Evolutionary conservation across 2,888 invertebrate species (phyloP).

Genomic region (Euproctis similis): DNA sequence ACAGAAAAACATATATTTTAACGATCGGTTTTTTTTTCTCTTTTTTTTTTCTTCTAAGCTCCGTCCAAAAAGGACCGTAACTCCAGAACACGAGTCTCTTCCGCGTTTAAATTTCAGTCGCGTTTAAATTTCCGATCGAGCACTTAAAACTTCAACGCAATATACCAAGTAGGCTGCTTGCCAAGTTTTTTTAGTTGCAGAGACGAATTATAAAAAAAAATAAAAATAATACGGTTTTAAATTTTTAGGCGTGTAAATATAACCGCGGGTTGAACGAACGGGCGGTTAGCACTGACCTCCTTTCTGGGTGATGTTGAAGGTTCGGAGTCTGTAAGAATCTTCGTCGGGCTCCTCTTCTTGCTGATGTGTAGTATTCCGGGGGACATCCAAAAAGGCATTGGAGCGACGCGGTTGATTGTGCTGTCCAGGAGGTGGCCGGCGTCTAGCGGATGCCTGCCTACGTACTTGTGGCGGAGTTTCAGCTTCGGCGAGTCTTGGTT

Average conservation of each 20-base stretch:
- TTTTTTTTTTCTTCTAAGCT: no score
- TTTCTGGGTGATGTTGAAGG: slow-evolving; percentile 94
- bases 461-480: slow-evolving; percentile 81
- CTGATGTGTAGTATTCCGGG: slow-evolving; percentile 52
- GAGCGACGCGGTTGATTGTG: slow-evolving; percentile 77
- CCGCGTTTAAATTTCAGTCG: slow-evolving; percentile 23
- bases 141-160: slow-evolving; percentile 31
- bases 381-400: slow-evolving; percentile 83
- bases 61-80: slow-evolving; percentile 10
- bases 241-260: slow-evolving; percentile 48
- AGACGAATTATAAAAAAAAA: slow-evolving; percentile 48
- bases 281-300: slow-evolving; percentile 79
- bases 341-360: slow-evolving; percentile 82
- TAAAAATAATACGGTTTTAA: no score
- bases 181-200: slow-evolving; percentile 51
- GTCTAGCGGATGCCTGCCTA: slow-evolving; percentile 77
- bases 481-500: slow-evolving; percentile 79
- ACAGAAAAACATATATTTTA: slow-evolving; percentile 36
- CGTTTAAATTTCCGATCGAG: slow-evolving; percentile 22
- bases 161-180: slow-evolving; percentile 39
- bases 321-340: slow-evolving; percentile 91
- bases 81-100: slow-evolving; percentile 15
- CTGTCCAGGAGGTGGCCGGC: slow-evolving; percentile 66
- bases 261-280: slow-evolving; percentile 60
- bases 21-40: slow-evolving; percentile 39